These are phyloP conservation scores for Eclectus roratus DNA, from an alignment of 2,113 vertebrate species.

Conservation along the genomic window DNA sequence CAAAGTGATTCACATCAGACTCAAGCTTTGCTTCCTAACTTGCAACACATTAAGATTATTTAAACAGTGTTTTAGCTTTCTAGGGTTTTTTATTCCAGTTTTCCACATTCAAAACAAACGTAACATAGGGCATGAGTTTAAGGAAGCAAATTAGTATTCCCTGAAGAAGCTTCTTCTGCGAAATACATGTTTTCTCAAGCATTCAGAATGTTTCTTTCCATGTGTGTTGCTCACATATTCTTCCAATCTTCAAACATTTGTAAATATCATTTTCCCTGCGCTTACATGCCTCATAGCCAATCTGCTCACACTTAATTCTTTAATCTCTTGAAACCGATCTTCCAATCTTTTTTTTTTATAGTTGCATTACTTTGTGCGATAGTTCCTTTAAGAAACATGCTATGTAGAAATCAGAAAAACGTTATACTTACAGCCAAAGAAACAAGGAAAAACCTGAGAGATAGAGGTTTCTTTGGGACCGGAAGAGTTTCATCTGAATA, in stretches of 20 bases:
- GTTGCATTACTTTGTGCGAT: not conserved
- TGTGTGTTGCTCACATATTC: not conserved
- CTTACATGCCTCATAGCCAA: not conserved
- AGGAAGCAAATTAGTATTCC: not conserved
- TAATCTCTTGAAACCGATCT: not conserved
- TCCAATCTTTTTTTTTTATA: not conserved
- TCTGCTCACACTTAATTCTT: not conserved
- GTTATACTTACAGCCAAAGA: conserved; percentile 91
- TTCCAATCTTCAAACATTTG: not conserved
- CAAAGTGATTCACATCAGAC: not conserved
- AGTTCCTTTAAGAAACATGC: not conserved
- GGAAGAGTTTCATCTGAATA: conserved; percentile 95
- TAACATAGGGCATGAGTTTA: not conserved
- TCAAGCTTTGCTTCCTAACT: not conserved
- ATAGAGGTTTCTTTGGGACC: conserved; percentile 96
- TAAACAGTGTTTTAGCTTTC: not conserved
- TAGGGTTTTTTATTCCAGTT: accelerated
- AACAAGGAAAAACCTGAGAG: conserved; percentile 96
- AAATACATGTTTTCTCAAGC: not conserved
- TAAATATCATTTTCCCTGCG: not conserved
- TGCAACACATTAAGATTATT: not conserved
- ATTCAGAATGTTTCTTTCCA: not conserved
- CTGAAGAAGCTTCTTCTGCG: not conserved
- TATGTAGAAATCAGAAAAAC: not conserved
- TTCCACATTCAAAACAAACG: not conserved